Conservation (phyloP, 2,113 vertebrate species). For the Serinus canaria region DNA sequence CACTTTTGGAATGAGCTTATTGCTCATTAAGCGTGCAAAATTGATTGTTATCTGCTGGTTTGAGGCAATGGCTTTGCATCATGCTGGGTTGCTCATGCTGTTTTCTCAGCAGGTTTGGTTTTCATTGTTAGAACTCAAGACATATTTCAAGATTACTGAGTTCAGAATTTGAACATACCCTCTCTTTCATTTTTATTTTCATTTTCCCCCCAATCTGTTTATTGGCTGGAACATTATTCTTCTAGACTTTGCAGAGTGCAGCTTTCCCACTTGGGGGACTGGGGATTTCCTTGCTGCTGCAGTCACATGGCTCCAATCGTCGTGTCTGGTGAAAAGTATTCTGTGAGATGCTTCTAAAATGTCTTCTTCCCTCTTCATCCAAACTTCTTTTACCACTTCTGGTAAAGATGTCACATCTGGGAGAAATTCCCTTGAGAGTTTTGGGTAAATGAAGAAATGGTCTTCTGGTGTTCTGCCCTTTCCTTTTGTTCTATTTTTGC, state of each 20-base stretch:
- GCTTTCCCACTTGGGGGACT: not conserved
- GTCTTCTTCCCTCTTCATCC: not conserved
- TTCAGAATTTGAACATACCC: not conserved
- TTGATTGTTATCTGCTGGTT: not conserved
- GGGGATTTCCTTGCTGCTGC: not conserved
- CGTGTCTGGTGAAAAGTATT: not conserved
- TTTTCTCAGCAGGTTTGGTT: not conserved
- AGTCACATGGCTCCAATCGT: not conserved
- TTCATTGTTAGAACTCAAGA: not conserved
- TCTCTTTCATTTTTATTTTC: not conserved
- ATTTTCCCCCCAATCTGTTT: rapidly evolving
- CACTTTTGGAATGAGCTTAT: not conserved
- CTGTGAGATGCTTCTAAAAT: not conserved
- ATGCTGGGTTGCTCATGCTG: not conserved
- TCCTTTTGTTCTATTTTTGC: not conserved
- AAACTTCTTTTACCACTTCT: not conserved
- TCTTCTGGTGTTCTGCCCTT: not conserved
- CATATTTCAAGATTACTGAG: not conserved
- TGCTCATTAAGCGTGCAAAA: not conserved
- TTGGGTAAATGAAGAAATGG: not conserved
- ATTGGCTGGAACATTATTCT: not conserved
- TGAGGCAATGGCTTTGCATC: not conserved
- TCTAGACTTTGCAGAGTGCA: not conserved
- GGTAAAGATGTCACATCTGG: not conserved
- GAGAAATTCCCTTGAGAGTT: not conserved